phyloP scores from a whole-genome alignment of 2,797 vertebrate genomes.

The Leptodactylus fallax region DNA sequence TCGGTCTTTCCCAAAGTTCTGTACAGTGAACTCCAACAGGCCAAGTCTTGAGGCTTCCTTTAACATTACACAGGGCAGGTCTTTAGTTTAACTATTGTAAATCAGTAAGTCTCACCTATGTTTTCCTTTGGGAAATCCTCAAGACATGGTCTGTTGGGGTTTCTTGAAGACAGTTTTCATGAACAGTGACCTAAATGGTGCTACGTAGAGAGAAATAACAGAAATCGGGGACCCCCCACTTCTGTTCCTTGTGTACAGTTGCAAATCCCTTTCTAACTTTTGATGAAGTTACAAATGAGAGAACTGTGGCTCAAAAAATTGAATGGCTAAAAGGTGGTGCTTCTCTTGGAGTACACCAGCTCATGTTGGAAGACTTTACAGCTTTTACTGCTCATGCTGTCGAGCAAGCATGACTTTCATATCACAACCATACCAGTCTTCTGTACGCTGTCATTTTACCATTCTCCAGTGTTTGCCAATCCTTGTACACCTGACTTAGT shows the following conservation, averaged over 20 bases:
- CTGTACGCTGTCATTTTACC: slow-evolving; percentile 2
- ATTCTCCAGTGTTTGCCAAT: not conserved
- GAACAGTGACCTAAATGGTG: too few species aligned
- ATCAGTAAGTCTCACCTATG: not conserved
- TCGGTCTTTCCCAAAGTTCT: not conserved
- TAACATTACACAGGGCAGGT: not conserved
- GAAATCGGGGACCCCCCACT: not conserved
- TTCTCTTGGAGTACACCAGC: not conserved
- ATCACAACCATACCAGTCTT: slow-evolving; percentile 21
- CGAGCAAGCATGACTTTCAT: slow-evolving; percentile 7
- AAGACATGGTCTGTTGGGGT: not conserved
- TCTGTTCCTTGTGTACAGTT: not conserved
- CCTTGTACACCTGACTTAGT: not conserved
- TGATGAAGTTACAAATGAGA: not conserved
- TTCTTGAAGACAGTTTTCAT: not conserved
- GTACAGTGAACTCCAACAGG: not conserved
- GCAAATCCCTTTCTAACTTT: not conserved
- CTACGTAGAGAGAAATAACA: not conserved
- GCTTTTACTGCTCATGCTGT: slow-evolving; percentile 19
- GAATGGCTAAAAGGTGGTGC: not conserved
- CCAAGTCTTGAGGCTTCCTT: not conserved
- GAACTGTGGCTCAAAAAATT: not conserved
- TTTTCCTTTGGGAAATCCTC: not conserved
- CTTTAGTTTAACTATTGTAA: not conserved
- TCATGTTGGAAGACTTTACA: not conserved